Base-by-base conservation (phyloP, 2,888 invertebrate species). In the Ophonus ardosiacus region DNA sequence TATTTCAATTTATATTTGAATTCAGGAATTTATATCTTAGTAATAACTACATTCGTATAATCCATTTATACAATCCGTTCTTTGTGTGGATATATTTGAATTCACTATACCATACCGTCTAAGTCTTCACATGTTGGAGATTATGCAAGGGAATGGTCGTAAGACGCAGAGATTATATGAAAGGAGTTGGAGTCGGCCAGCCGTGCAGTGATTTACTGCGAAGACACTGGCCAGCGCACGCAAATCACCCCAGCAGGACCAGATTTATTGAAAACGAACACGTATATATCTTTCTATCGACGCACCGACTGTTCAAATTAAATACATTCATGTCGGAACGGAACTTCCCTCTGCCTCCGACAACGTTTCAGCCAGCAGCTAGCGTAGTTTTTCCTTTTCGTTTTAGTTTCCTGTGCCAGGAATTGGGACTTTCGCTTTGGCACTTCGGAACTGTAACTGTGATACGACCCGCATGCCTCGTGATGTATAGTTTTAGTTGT, bases 251-350 rank as follows among this genome's bases (percentile, higher is more conserved):
- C 78, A 78, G 13, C 76, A 76, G 57, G 57, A 24, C 4, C 59
- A 78, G 78, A 78, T 78, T 78, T 78, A 78, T 78, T 78, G 78
- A 78, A 78, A 78, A 78, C 57, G 78, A 78, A 78, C 78, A 56
- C 78, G 15, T 57, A 78, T 78, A 78, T 78, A 78, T 78, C 78
- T 78, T 78, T 78, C 78, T 31, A 59, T 78, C 78, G 78, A 57
- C 59, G 78, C 57, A 78, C 56, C 56, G 24, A 78, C 56, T 56
- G 76, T 76, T 78, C 78, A 78, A 78, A 78, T 78, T 78, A 78
- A 78, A 78, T 78, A 78, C 78, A 78, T 78, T 78, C 71, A 74
- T 74, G 68, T 43, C 71, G 71, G 71, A 74, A 68, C 38, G 40
- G 43, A 74, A 74, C 71, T 68, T 68, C 68, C 68, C 68, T 68